These are phyloP conservation scores for Bradypodion ventrale DNA, from an alignment of 2,797 vertebrate genomes.

Conservation along the genomic window DNA sequence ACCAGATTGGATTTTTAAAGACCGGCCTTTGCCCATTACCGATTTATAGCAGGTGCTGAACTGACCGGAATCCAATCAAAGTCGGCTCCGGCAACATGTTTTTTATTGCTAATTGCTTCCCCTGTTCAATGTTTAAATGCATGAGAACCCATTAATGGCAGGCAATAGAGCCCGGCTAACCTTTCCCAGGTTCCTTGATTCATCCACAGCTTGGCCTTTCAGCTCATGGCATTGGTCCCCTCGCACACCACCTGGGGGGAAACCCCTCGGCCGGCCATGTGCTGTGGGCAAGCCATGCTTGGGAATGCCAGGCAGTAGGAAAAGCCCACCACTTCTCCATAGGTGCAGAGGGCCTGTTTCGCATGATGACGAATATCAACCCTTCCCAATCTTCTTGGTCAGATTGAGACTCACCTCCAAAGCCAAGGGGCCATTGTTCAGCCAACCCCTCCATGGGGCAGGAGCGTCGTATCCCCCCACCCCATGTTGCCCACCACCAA, in stretches of 20 bases:
- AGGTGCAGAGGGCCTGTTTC: neutral
- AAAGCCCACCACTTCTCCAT: neutral
- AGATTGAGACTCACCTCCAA: neutral
- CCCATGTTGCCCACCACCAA: constrained; percentile 37
- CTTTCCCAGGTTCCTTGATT: constrained; percentile 56
- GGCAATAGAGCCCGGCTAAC: constrained; percentile 56
- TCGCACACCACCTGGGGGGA: neutral
- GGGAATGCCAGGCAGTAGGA: too few species aligned
- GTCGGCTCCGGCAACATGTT: constrained; percentile 57
- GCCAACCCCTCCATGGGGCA: neutral
- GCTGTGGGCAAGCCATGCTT: neutral
- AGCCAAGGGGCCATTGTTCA: too few species aligned
- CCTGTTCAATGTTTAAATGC: neutral
- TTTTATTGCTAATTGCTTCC: constrained; percentile 67
- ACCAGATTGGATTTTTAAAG: neutral
- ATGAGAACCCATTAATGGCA: neutral
- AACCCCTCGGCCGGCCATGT: too few species aligned
- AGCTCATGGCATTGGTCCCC: neutral
- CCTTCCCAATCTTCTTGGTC: too few species aligned
- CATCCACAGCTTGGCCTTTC: constrained; percentile 26
- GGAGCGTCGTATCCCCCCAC: too few species aligned
- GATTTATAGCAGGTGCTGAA: constrained; percentile 39
- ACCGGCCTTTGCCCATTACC: constrained; percentile 16
- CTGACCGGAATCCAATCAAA: constrained; percentile 66
- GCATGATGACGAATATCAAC: too few species aligned